phyloP scores from a whole-genome alignment of 2,113 vertebrate species.

The Hippocampus guttulatus region DNA sequence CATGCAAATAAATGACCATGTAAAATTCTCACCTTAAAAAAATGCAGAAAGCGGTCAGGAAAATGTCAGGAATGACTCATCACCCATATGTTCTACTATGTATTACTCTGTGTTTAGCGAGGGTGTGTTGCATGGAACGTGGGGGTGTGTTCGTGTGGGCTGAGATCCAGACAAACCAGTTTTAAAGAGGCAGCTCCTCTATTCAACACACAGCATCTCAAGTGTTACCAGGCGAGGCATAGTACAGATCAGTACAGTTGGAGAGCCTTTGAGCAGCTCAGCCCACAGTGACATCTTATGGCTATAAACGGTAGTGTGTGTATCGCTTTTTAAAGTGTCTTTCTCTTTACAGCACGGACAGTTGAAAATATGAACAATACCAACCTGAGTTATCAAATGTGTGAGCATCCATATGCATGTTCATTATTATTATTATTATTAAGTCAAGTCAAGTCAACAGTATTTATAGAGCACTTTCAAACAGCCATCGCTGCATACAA shows the following conservation, averaged over 20 bases:
- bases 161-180: constrained; percentile 67
- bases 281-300: constrained; percentile 39
- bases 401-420: background rate
- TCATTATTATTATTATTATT: background rate
- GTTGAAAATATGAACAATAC: constrained; percentile 27
- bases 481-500: too few relatives aligned
- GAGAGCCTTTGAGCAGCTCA: background rate
- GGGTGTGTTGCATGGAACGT: constrained; percentile 48
- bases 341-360: constrained; percentile 6
- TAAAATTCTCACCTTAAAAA: background rate
- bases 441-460: too few relatives aligned
- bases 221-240: background rate
- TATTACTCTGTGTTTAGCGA: constrained; percentile 62
- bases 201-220: background rate
- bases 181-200: constrained; percentile 18
- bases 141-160: constrained; percentile 42
- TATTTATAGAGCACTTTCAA: too few relatives aligned
- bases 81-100: constrained; percentile 13
- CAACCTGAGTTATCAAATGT: constrained; percentile 35
- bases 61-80: constrained; percentile 8
- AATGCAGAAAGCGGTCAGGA: background rate
- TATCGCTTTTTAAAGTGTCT: background rate
- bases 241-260: background rate
- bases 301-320: background rate
- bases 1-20: background rate